Evolutionary conservation across 1,140 invertebrate genomes (phyloP).

Genomic region (Drosophila albomicans): DNA sequence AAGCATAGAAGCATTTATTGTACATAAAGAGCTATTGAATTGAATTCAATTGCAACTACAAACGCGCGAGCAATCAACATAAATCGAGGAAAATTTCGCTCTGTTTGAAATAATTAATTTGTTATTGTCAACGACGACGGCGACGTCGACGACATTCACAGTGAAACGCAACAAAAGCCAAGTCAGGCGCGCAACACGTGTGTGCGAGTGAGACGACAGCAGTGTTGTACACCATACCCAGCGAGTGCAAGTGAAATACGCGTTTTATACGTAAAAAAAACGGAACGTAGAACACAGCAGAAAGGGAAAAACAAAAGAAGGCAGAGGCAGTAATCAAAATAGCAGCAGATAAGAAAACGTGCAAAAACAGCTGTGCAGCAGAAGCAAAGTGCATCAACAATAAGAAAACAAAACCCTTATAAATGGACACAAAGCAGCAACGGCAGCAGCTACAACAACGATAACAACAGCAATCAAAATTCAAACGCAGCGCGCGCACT

Average conservation of each 20-base stretch:
- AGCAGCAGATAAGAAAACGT: constrained; percentile 63
- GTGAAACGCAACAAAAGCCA: constrained; percentile 42
- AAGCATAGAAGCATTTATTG: constrained; percentile 3
- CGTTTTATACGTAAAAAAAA: constrained; percentile 38
- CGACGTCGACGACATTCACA: constrained; percentile 57
- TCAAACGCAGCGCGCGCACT: constrained; percentile 37
- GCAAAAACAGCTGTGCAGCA: constrained; percentile 72
- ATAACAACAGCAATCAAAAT: constrained; percentile 32
- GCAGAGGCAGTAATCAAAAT: constrained; percentile 26
- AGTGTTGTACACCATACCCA: constrained; percentile 20
- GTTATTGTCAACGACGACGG: constrained; percentile 58
- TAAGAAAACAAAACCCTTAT: constrained; percentile 21
- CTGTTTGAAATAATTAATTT: constrained; percentile 69
- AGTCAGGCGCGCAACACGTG: constrained; percentile 55
- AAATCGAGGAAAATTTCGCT: constrained; percentile 68
- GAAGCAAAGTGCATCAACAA: constrained; percentile 22
- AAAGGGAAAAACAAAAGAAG: constrained; percentile 33
- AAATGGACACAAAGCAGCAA: constrained; percentile 10
- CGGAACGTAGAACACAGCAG: constrained; percentile 32
- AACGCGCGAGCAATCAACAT: constrained; percentile 48
- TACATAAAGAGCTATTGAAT: constrained; percentile 51
- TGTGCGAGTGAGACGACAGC: constrained; percentile 34
- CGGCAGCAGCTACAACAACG: neutral
- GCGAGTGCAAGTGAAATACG: constrained; percentile 36
- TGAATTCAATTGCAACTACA: constrained; percentile 64